Conservation (phyloP, 2,888 invertebrate species). For the Metopia argyrocephala region DNA sequence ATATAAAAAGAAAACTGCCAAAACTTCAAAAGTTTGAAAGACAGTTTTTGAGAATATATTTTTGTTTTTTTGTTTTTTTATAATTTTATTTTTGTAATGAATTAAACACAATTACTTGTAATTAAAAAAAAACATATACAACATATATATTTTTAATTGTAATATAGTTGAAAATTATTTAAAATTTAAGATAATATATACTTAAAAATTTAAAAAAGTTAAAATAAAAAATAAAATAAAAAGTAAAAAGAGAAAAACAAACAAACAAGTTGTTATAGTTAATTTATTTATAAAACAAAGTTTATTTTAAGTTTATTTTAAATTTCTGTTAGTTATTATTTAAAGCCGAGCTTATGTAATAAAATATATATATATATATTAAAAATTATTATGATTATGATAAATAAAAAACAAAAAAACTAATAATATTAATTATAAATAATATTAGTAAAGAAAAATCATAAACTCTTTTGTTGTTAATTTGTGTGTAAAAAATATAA, state of each 20-base stretch:
- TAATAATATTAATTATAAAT: constrained; percentile 8
- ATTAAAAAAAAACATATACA: constrained; percentile 47
- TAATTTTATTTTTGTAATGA: constrained; percentile 17
- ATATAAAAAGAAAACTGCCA: constrained; percentile 72
- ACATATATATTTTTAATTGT: no score
- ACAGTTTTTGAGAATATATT: constrained; percentile 65
- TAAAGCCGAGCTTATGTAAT: constrained; percentile 66
- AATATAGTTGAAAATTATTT: constrained; percentile 52
- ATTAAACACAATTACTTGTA: constrained; percentile 19
- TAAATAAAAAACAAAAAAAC: constrained; percentile 29
- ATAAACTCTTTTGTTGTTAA: constrained; percentile 54
- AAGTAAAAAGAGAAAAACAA: not conserved
- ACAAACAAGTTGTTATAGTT: constrained; percentile 33
- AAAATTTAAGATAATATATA: constrained; percentile 4
- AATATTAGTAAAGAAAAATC: constrained; percentile 10
- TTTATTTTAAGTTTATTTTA: constrained; percentile 10
- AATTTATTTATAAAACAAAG: not conserved
- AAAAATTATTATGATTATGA: constrained; percentile 23
- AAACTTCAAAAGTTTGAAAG: constrained; percentile 76
- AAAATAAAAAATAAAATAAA: constrained; percentile 19
- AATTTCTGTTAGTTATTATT: constrained; percentile 45
- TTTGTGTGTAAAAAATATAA: constrained; percentile 57
- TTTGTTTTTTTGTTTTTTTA: constrained; percentile 15
- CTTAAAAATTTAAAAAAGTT: not conserved
- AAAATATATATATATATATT: constrained; percentile 35